Evolutionary conservation across 2,113 vertebrate species (phyloP).

Genomic region (Indicator maculatus): DNA sequence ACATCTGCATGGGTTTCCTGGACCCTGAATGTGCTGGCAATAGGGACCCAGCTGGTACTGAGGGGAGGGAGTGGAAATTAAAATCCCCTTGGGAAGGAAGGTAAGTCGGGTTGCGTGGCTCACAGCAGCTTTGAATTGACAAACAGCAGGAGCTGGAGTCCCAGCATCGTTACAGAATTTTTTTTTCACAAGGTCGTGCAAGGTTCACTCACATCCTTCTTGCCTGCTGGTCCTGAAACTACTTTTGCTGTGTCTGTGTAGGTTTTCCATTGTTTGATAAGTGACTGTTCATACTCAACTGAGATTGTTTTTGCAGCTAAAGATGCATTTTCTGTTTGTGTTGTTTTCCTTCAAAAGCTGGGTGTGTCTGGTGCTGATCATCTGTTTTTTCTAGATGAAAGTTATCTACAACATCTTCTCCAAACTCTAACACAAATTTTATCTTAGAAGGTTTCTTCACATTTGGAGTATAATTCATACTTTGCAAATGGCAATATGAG

Average conservation of each 20-base stretch:
- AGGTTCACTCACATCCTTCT: conserved; percentile 23
- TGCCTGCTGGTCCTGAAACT: not conserved
- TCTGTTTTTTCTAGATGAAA: not conserved
- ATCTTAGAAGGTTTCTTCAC: not conserved
- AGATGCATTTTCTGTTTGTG: not conserved
- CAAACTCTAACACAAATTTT: not conserved
- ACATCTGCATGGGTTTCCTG: conserved; percentile 46
- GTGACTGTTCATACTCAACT: not conserved
- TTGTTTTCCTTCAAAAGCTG: not conserved
- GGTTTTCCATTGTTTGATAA: not conserved
- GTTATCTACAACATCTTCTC: not conserved
- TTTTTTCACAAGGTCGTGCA: not conserved
- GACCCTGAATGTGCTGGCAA: not conserved
- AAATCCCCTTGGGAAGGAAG: not conserved
- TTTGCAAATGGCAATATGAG: not conserved
- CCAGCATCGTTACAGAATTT: not conserved
- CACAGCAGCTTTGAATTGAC: not conserved
- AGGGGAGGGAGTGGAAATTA: not conserved
- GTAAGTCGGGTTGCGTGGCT: not conserved
- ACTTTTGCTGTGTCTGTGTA: not conserved
- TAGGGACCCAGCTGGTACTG: conserved; percentile 44
- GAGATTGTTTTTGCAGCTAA: not conserved
- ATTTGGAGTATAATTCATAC: not conserved
- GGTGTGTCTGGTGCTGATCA: not conserved
- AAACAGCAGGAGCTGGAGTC: not conserved